Conservation (phyloP, 2,888 invertebrate genomes). For the Lysandra bellargus region DNA sequence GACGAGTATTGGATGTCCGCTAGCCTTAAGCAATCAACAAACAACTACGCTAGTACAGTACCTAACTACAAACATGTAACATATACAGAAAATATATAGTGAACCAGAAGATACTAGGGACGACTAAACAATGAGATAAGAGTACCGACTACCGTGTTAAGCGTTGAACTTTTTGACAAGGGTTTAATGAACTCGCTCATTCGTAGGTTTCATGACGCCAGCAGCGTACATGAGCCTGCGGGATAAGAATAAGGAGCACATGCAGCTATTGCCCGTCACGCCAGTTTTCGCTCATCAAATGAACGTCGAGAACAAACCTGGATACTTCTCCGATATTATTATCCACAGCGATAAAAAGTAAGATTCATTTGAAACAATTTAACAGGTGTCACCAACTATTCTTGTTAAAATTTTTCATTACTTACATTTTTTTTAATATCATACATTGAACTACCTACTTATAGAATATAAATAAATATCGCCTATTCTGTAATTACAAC, state of each 20-base stretch:
- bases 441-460: neutral
- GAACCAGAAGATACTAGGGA: neutral
- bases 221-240: constrained; percentile 76
- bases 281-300: constrained; percentile 80
- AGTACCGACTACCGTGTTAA: neutral
- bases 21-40: neutral
- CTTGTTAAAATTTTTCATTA: too few relatives aligned
- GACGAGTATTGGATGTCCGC: neutral
- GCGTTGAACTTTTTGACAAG: neutral
- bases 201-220: constrained; percentile 81
- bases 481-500: neutral
- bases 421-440: too few relatives aligned
- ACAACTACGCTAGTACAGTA: neutral
- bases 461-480: neutral
- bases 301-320: constrained; percentile 74
- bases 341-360: constrained; percentile 81
- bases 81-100: neutral
- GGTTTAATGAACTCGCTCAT: constrained; percentile 31
- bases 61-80: neutral
- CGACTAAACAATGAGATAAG: constrained; percentile 12
- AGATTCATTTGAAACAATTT: constrained; percentile 41
- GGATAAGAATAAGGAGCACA: constrained; percentile 56
- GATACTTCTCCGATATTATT: constrained; percentile 83
- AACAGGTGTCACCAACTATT: neutral
- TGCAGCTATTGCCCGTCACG: constrained; percentile 79